Evolutionary conservation across 2,113 vertebrate species (phyloP), one percentile per base, ranked within the genome.

Genomic region (Anolis carolinensis): DNA sequence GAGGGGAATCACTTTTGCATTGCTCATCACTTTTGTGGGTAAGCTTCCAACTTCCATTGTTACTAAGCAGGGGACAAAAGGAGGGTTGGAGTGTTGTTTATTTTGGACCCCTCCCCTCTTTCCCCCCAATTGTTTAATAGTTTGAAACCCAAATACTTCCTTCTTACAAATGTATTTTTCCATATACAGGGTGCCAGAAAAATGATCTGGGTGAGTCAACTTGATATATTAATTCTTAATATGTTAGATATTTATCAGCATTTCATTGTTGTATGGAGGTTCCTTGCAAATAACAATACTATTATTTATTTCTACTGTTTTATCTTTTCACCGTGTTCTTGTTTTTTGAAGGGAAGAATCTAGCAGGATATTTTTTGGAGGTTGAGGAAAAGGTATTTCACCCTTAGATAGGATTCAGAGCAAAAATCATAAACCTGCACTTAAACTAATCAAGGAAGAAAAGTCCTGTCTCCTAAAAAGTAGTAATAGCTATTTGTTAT

Each of bases 1-100:
- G 98, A 98, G 92, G 95, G 93, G 68, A 89, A 88, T 98, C 92
- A 91, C 97, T 88, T 95, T 98, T 80, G 92, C 94, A 68, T 83
- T 94, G 91, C 52, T 78, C 72, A 23, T 94, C 63, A 0, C 90
- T 59, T 48, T 95, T 0, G 94, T 81, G 84, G 94, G 93, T 95
- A 95, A 94, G 94, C 91, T 5, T 25, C 82, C 83, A 18, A 84
- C 89, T 87, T 79, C 9, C 67, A 63, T 21, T 25, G 3, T 30
- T 25, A 82, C 59, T 0, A 10, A 87, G 48, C 82, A n/a, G 36
- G 6, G 36, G 4, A 27, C 0, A 10, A 87, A 48, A 80, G n/a
- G 36, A 7, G 36, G 4, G 14, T 8, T 9, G 36, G 79, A 44
- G 65, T 21, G 7, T 10, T 27, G 30, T 16, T 3, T 44, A 55